phyloP scores from a whole-genome alignment of 2,888 invertebrate species.

The Oscheius sp. region DNA sequence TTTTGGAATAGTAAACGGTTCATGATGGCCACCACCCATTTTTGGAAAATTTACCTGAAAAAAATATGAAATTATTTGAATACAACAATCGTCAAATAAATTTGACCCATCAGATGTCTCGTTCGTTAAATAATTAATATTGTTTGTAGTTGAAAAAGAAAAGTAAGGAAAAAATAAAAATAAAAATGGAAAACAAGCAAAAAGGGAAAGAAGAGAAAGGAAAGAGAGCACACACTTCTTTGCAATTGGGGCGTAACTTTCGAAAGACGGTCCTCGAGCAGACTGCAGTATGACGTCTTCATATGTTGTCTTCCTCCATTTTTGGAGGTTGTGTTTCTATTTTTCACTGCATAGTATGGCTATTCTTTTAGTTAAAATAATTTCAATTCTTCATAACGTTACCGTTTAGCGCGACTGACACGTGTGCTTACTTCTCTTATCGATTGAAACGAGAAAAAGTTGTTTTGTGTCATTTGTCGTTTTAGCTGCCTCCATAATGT shows the following conservation, averaged over 20 bases:
- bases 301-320: background rate
- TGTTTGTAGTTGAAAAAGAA: background rate
- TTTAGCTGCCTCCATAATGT: no score
- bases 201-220: background rate
- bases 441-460: no score
- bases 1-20: constrained; percentile 65
- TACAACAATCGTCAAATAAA: no score
- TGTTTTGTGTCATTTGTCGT: no score
- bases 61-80: background rate
- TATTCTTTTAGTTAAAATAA: no score
- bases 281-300: background rate
- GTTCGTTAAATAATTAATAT: no score
- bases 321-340: background rate
- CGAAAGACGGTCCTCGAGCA: background rate
- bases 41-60: constrained; percentile 17
- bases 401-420: no score
- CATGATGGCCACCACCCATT: constrained; percentile 63
- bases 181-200: no score
- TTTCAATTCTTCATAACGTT: no score
- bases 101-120: no score
- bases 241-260: background rate
- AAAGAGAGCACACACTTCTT: background rate
- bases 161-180: background rate
- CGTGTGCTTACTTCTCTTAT: no score
- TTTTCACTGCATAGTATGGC: background rate